A percentile compares a stretch with the other conserved stretches of the same genome.
Evolutionary conservation across 2,888 invertebrate species (phyloP).

Genomic region (Ceratothoa steindachneri): DNA sequence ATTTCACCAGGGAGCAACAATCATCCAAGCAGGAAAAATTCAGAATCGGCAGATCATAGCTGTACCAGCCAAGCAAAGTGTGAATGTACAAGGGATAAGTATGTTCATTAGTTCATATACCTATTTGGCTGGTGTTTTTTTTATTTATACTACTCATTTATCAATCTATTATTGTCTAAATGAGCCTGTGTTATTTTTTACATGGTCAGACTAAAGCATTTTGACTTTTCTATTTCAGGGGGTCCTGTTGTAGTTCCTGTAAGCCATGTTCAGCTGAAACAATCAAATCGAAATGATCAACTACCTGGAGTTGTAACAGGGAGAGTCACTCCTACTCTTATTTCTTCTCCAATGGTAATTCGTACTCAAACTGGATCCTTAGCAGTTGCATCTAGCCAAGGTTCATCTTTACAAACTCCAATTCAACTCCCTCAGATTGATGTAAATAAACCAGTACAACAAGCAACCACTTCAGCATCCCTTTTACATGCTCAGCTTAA

Average conservation of each 20-base stretch:
- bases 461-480: not conserved
- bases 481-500: not conserved
- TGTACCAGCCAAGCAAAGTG: slow-evolving; percentile 36
- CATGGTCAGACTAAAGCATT: too few species aligned
- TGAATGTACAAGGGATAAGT: slow-evolving; percentile 32
- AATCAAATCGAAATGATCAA: not conserved
- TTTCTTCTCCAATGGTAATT: slow-evolving; percentile 39
- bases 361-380: slow-evolving; percentile 43
- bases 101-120: too few species aligned
- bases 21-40: slow-evolving; percentile 39
- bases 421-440: not conserved
- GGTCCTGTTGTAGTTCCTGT: slow-evolving; percentile 37
- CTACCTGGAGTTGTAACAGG: not conserved
- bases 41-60: slow-evolving; percentile 41
- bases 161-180: not conserved
- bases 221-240: too few species aligned
- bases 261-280: slow-evolving; percentile 35
- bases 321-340: slow-evolving; percentile 21
- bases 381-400: slow-evolving; percentile 7
- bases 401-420: not conserved
- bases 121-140: not conserved
- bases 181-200: not conserved
- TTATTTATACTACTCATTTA: not conserved
- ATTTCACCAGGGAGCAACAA: slow-evolving; percentile 28
- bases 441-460: not conserved